phyloP scores from a whole-genome alignment of 1,140 invertebrate species.

The Eurytemora carolleeae region DNA sequence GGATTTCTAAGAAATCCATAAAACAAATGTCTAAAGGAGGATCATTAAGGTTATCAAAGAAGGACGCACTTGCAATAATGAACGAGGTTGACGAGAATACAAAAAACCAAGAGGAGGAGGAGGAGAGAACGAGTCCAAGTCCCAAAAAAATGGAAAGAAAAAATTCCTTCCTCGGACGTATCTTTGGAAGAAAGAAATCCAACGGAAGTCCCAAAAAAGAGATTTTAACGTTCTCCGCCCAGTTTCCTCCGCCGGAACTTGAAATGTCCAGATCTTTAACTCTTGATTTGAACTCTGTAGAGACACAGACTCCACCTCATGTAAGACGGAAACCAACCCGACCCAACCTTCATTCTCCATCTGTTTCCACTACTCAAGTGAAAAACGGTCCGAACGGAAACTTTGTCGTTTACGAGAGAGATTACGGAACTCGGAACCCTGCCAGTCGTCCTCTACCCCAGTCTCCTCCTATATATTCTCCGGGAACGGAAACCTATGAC shows the following conservation, averaged over 20 bases:
- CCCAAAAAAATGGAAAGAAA: slow-evolving; percentile 10
- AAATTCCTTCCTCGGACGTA: slow-evolving; percentile 12
- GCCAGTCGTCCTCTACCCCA: background rate
- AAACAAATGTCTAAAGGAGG: slow-evolving; percentile 9
- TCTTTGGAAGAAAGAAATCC: slow-evolving; percentile 10
- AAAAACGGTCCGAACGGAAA: background rate
- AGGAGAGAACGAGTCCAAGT: background rate
- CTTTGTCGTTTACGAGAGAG: background rate
- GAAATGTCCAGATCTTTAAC: background rate
- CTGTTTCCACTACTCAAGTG: background rate
- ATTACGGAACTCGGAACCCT: background rate
- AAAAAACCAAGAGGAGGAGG: background rate
- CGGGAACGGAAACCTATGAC: background rate
- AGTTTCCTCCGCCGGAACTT: slow-evolving; percentile 19
- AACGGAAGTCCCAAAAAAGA: slow-evolving; percentile 3
- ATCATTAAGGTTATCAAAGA: slow-evolving; percentile 14
- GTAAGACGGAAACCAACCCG: background rate
- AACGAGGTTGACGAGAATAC: background rate
- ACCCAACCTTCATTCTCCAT: slow-evolving; percentile 1
- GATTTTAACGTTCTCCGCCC: slow-evolving; percentile 18
- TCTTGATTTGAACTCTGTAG: slow-evolving; percentile 1
- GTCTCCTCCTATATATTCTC: background rate
- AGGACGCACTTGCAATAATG: background rate
- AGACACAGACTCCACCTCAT: background rate
- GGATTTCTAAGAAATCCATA: slow-evolving; percentile 10